These are phyloP conservation scores for Drosophila pseudotalamancana DNA, from an alignment of 2,888 invertebrate species.

Conservation along the genomic window DNA sequence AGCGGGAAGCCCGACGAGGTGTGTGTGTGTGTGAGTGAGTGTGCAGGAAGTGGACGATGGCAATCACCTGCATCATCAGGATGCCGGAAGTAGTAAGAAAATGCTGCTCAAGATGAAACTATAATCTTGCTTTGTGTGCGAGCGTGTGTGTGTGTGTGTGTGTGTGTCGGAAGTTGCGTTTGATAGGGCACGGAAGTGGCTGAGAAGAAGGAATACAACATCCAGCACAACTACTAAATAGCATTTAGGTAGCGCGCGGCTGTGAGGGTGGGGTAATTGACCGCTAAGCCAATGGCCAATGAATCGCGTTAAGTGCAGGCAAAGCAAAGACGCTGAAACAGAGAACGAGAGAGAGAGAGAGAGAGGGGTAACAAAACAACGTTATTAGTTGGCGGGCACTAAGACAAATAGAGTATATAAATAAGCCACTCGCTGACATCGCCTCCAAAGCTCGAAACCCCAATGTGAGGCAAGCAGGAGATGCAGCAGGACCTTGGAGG, in stretches of 20 bases:
- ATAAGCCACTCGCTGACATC: slow-evolving; percentile 60
- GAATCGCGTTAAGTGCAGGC: slow-evolving; percentile 44
- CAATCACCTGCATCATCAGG: slow-evolving; percentile 61
- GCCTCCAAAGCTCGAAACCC: slow-evolving; percentile 2
- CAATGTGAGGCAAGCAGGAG: background rate
- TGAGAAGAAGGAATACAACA: slow-evolving; percentile 32
- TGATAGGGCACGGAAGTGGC: slow-evolving; percentile 68
- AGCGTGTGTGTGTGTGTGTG: slow-evolving; percentile 11
- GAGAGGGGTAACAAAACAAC: slow-evolving; percentile 17
- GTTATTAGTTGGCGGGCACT: slow-evolving; percentile 68
- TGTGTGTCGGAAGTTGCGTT: slow-evolving; percentile 54
- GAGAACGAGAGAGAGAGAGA: slow-evolving; percentile 3
- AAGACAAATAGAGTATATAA: slow-evolving; percentile 76
- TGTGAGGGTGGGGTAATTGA: slow-evolving; percentile 14
- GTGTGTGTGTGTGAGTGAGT: slow-evolving; percentile 10
- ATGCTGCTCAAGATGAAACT: slow-evolving; percentile 42
- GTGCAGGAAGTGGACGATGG: slow-evolving; percentile 44
- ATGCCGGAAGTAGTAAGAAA: slow-evolving; percentile 60
- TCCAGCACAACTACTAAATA: slow-evolving; percentile 33
- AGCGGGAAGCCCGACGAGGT: background rate
- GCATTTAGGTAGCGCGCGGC: slow-evolving; percentile 17
- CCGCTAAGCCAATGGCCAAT: slow-evolving; percentile 51
- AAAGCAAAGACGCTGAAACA: slow-evolving; percentile 26
- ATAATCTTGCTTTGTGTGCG: slow-evolving; percentile 37
- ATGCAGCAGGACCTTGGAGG: slow-evolving; percentile 8